phyloP scores from a whole-genome alignment of 2,888 invertebrate genomes.

The Argyresthia goedartella region DNA sequence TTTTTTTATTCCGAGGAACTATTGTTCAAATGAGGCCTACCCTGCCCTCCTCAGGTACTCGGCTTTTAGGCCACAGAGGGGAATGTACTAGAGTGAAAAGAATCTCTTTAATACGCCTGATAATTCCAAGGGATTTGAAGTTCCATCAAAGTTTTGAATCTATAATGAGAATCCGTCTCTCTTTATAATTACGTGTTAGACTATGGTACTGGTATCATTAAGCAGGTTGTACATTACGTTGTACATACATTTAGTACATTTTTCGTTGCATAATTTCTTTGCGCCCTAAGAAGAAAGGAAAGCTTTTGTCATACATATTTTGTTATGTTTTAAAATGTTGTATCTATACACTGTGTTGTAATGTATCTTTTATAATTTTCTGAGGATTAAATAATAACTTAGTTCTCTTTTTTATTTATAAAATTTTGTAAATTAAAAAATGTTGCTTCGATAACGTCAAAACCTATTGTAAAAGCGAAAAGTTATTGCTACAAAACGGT shows the following conservation, averaged over 20 bases:
- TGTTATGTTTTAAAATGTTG: no score
- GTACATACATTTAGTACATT: no score
- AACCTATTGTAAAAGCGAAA: not conserved
- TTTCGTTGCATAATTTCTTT: not conserved
- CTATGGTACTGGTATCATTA: slow-evolving; percentile 1
- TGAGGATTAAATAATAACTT: no score
- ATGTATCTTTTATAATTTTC: no score
- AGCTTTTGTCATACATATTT: no score
- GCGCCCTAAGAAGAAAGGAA: no score
- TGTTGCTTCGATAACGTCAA: no score
- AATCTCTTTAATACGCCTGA: no score
- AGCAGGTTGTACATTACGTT: not conserved
- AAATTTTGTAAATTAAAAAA: no score
- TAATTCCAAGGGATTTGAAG: not conserved
- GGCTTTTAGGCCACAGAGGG: not conserved
- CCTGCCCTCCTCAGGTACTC: not conserved
- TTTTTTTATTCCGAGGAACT: not conserved
- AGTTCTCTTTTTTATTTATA: no score
- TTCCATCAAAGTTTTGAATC: slow-evolving; percentile 2
- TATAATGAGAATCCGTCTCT: slow-evolving; percentile 1
- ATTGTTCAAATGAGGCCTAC: not conserved
- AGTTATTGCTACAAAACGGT: not conserved
- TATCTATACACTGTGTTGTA: no score
- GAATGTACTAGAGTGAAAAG: not conserved
- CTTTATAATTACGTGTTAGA: slow-evolving; percentile 1